A percentile compares a stretch with the other conserved stretches of the same genome.
Evolutionary conservation across 2,888 invertebrate species (phyloP).

Genomic region (Drosophila melanosoma): DNA sequence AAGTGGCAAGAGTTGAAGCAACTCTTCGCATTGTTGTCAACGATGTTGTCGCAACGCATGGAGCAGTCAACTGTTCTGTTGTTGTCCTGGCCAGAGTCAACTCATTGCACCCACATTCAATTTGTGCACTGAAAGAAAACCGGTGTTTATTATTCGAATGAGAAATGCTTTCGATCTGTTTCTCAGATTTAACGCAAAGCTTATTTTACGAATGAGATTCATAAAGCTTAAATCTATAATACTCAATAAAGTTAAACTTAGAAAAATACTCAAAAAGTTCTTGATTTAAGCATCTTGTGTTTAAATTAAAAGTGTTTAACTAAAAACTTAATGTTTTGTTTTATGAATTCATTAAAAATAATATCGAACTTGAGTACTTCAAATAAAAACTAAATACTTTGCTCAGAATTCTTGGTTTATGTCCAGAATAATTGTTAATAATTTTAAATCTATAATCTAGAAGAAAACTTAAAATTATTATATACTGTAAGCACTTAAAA

Average conservation of each 20-base stretch:
- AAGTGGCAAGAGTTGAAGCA: constrained; percentile 30
- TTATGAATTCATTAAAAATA: neutral
- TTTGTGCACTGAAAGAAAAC: constrained; percentile 7
- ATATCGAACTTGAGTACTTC: neutral
- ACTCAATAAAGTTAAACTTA: rapidly evolving
- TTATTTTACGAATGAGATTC: neutral
- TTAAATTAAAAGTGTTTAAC: neutral
- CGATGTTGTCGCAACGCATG: constrained; percentile 61
- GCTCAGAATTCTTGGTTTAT: neutral
- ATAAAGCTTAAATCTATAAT: neutral
- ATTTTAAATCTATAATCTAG: too few relatives aligned
- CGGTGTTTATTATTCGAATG: neutral
- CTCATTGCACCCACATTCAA: constrained; percentile 41
- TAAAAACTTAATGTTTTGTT: neutral
- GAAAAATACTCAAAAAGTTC: neutral
- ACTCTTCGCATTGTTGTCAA: constrained; percentile 70
- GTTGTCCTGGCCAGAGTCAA: constrained; percentile 26
- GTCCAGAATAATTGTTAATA: too few relatives aligned
- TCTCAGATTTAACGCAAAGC: neutral
- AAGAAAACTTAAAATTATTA: neutral
- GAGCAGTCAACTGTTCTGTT: constrained; percentile 30
- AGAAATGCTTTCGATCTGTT: neutral
- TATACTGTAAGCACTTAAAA: neutral
- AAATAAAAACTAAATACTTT: neutral
- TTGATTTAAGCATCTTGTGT: neutral